These are phyloP conservation scores for Oceanodroma tethys DNA, from an alignment of 2,113 vertebrate species.

Conservation along the genomic window DNA sequence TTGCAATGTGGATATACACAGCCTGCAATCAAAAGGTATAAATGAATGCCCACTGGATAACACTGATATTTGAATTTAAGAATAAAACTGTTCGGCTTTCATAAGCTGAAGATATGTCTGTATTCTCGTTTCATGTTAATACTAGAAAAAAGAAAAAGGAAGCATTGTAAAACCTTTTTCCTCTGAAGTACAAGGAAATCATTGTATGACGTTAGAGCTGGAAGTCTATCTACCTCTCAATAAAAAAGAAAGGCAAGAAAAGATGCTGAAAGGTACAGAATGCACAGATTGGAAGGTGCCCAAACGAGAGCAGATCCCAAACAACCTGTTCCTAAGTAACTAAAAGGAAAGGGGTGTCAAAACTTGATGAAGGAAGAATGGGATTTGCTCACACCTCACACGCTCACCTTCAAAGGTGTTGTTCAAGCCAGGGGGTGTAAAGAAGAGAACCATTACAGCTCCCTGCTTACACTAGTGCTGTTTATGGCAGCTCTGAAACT, in stretches of 20 bases:
- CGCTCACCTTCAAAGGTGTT: not conserved
- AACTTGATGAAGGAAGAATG: not conserved
- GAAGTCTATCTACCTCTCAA: not conserved
- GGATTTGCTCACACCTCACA: not conserved
- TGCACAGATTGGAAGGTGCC: not conserved
- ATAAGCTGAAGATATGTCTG: not conserved
- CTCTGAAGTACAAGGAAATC: not conserved
- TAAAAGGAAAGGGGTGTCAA: not conserved
- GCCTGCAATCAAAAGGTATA: not conserved
- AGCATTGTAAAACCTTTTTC: not conserved
- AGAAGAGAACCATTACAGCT: not conserved
- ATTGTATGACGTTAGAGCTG: rapidly evolving
- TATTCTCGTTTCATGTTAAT: not conserved
- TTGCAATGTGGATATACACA: not conserved
- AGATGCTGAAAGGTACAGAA: not conserved
- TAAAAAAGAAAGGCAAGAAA: not conserved
- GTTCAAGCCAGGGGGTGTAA: not conserved
- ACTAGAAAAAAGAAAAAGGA: not conserved
- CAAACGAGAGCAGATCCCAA: not conserved
- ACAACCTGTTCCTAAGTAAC: not conserved
- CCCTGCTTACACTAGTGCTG: not conserved
- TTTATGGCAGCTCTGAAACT: not conserved
- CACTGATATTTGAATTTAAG: not conserved
- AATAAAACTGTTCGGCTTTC: not conserved
- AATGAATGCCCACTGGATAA: not conserved